Percentiles rank a stretch among this genome's conserved stretches.
Conservation (phyloP, 2,888 invertebrate genomes). For the Yponomeuta sedellus region DNA sequence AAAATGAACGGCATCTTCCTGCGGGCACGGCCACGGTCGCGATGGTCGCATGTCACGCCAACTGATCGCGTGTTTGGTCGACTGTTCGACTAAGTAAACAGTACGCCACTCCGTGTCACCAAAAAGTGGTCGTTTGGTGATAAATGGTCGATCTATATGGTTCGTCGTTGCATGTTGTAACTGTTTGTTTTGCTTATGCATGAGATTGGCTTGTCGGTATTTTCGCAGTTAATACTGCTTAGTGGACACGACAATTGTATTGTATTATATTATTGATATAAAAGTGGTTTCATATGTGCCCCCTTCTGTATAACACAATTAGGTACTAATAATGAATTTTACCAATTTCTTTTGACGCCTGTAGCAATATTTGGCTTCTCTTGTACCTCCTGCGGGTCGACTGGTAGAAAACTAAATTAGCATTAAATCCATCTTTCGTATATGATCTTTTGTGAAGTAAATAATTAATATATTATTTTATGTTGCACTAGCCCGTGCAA, state of each 20-base stretch:
- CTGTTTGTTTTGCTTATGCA: slow-evolving; percentile 7
- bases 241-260: neutral
- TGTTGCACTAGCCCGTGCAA: too few species aligned
- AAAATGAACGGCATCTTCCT: slow-evolving; percentile 50
- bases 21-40: slow-evolving; percentile 19
- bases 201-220: neutral
- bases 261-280: too few species aligned
- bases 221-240: neutral
- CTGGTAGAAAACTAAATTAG: too few species aligned
- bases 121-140: slow-evolving; percentile 14
- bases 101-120: neutral
- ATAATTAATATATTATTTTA: too few species aligned
- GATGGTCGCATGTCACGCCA: neutral
- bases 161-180: slow-evolving; percentile 14
- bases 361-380: too few species aligned
- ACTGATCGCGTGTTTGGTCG: neutral
- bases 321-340: too few species aligned
- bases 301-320: too few species aligned
- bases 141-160: slow-evolving; percentile 22
- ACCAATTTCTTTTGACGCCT: too few species aligned
- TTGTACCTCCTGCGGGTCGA: too few species aligned
- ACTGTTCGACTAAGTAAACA: neutral
- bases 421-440: too few species aligned
- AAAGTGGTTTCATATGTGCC: too few species aligned
- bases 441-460: too few species aligned